Evolutionary conservation across 2,797 vertebrate species (phyloP).

Genomic region (Smutsia temminckii): DNA sequence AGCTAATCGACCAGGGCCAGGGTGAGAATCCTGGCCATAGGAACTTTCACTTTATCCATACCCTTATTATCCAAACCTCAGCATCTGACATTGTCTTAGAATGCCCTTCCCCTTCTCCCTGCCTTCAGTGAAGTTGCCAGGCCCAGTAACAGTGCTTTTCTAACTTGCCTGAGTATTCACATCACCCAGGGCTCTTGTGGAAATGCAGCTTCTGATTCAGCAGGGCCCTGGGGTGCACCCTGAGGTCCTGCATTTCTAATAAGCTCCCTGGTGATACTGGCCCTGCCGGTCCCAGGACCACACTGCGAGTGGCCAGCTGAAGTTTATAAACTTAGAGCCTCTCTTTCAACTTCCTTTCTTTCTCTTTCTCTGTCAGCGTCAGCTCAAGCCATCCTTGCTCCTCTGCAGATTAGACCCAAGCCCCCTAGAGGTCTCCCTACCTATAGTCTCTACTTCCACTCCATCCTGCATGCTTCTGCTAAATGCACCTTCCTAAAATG

Average conservation of each 20-base stretch:
- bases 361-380: not conserved
- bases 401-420: not conserved
- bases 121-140: not conserved
- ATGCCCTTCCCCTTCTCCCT: no score
- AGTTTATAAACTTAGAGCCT: not conserved
- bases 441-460: not conserved
- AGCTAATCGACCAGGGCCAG: no score
- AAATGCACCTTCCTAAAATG: not conserved
- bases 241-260: not conserved
- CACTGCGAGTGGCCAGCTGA: not conserved
- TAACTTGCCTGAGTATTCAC: no score
- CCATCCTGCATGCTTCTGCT: not conserved
- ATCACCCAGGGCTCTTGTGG: not conserved
- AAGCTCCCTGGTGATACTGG: not conserved
- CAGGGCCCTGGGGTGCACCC: rapidly evolving
- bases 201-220: not conserved
- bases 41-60: no score
- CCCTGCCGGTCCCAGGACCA: not conserved
- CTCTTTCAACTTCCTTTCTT: not conserved
- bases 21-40: no score
- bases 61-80: not conserved
- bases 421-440: not conserved
- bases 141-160: not conserved
- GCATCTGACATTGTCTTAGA: not conserved
- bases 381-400: not conserved